Base-by-base conservation (phyloP, 1,140 invertebrate genomes). In the Drosophila albomicans region DNA sequence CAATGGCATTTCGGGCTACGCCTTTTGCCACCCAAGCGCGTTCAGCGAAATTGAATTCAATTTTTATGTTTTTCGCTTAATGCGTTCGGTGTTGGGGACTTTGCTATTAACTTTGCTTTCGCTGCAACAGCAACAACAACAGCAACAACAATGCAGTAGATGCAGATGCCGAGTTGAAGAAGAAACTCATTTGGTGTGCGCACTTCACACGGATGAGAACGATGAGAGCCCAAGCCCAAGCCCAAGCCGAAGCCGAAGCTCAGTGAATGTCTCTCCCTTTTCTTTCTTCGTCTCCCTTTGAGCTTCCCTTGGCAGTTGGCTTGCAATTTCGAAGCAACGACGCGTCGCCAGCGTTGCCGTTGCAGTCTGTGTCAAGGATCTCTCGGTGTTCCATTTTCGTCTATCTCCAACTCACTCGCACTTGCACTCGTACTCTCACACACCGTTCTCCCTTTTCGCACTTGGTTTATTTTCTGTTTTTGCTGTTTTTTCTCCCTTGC, bases 21-120 rank as follows among this genome's bases (percentile, higher is more conserved):
- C 5, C 13, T 51, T 65, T 46, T 41, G 20, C 67, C 46, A 52
- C 71, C 70, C 75, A 43, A 25, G 45, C 67, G 64, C 20, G 15
- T 20, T 66, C 73, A 62, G 70, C 65, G 70, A 84, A 84, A 85
- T 85, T 85, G 64, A 84, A 85, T 84, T 84, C 81, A 81, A 78
- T 81, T 77, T 77, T 81, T 73, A 62, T 75, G 64, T 38, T 61
- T 65, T 54, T 71, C 46, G 64, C 68, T 85, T 84, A 84, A 85
- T 80, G 81, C 81, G 73, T 85, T 84, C 68, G 64, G 49, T 41
- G 49, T 49, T 65, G 61, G 68, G 6, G 62, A 57, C 41, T 63
- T 43, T 84, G 81, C 81, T 72, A 80, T 84, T 84, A 84, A 84
- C 81, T 85, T 85, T 73, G 16, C 61, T 52, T 62, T 56, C 32